Conservation (phyloP, 2,113 vertebrate species). For the Monopterus albus region DNA sequence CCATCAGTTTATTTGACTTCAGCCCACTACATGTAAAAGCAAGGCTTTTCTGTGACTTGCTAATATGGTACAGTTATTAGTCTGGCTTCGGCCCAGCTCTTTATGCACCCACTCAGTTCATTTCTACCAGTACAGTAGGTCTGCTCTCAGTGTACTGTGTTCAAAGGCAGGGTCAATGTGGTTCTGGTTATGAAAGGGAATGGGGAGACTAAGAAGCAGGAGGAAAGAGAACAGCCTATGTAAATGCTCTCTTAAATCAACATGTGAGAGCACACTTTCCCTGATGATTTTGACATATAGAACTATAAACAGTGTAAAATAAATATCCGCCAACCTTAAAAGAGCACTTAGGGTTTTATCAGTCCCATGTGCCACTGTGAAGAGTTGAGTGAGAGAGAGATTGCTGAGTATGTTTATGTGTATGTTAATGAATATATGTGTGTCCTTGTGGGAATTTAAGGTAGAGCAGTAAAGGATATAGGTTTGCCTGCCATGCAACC, state of each 20-base stretch:
- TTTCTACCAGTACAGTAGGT: constrained; percentile 48
- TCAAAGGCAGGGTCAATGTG: constrained; percentile 71
- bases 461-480: constrained; percentile 8
- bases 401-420: constrained; percentile 29
- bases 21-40: constrained; percentile 68
- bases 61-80: constrained; percentile 73
- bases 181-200: constrained; percentile 73
- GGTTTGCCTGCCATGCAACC: constrained; percentile 25
- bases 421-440: constrained; percentile 10
- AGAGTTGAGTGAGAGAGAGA: constrained; percentile 8
- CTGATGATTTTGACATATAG: constrained; percentile 54
- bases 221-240: constrained; percentile 49
- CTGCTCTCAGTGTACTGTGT: constrained; percentile 45
- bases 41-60: constrained; percentile 65
- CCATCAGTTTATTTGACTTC: constrained; percentile 73
- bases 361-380: constrained; percentile 40
- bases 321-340: constrained; percentile 73
- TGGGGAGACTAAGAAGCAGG: constrained; percentile 54
- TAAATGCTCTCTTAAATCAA: constrained; percentile 75
- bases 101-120: constrained; percentile 29
- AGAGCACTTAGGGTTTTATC: constrained; percentile 63
- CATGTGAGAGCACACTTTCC: constrained; percentile 63
- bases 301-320: constrained; percentile 70
- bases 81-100: constrained; percentile 55
- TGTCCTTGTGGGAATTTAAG: constrained; percentile 34